phyloP scores from a whole-genome alignment of 2,888 invertebrate genomes.

The Chloroclysta siterata region DNA sequence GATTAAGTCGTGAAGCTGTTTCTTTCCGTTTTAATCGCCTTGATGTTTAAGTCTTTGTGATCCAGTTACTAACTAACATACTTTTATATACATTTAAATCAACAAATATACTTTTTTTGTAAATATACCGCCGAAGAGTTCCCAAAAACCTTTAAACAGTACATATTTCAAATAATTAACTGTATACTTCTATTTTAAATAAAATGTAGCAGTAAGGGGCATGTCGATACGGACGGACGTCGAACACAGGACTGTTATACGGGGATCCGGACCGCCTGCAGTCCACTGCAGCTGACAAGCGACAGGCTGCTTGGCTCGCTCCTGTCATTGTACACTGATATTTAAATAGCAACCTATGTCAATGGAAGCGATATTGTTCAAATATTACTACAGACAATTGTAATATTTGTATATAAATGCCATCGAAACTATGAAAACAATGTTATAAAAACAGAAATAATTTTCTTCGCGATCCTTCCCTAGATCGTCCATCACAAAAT shows the following conservation, averaged over 20 bases:
- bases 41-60: no score
- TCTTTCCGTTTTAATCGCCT: no score
- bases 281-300: constrained; percentile 40
- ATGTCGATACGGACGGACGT: constrained; percentile 25
- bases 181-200: constrained; percentile 22
- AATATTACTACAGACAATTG: not conserved
- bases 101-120: no score
- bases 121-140: no score
- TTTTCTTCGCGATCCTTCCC: not conserved
- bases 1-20: no score
- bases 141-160: no score
- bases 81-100: no score
- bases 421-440: not conserved
- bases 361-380: constrained; percentile 15
- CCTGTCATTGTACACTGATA: constrained; percentile 18
- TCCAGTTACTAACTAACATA: no score
- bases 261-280: constrained; percentile 40
- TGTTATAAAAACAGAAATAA: not conserved
- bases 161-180: not conserved
- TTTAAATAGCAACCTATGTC: constrained; percentile 24
- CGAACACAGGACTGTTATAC: constrained; percentile 20
- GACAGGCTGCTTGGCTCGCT: constrained; percentile 17
- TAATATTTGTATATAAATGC: not conserved
- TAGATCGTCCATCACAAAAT: no score
- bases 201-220: constrained; percentile 15